Evolutionary conservation across 2,113 vertebrate species (phyloP), one percentile per base, ranked within the genome.

Genomic region (Myanophis thanlyinensis): DNA sequence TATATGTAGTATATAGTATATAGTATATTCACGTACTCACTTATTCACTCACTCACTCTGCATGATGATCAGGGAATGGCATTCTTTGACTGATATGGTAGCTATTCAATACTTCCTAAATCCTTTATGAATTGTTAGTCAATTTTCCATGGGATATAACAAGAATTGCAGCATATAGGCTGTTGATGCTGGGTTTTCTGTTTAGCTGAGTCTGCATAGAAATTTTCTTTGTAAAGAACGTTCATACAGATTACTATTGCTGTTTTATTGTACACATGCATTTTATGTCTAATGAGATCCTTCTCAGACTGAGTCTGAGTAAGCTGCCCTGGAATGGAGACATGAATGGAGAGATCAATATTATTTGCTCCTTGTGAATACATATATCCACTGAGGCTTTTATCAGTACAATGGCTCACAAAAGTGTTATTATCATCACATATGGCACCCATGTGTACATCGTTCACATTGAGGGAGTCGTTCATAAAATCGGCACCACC

Each of bases 31-130:
- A 13, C 1, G n/a, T 12, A n/a, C 3, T 30, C 54, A 62, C 3
- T 59, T 11, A 67, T 1, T 67, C 62, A 73, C 13, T 73, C 93
- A 89, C 94, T 94, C 40, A 89, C 92, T 52, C 44, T 0, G 0
- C 92, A 96, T 89, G 94, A 89, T 95, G 92, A 47, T 91, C 95
- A 90, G 92, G 86, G 89, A 95, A 95, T 95, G 92, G 46, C 23
- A 86, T 67, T 87, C 93, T 94, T 93, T 91, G 54, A 59, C 46
- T 90, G 53, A 0, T 23, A 51, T 87, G 27, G 92, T 91, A 20
- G 9, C 7, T 92, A 67, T 27, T 87, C 30, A 44, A 48, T 89
- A 90, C 8, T 86, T 51, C 9, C 88, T n/a, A 47, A 86, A 85
- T 5, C 18, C 12, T 85, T 9, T 47, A 85, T n/a, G 12, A 20